Evolutionary conservation across 2,113 vertebrate genomes (phyloP).

Genomic region (Cynoglossus semilaevis): DNA sequence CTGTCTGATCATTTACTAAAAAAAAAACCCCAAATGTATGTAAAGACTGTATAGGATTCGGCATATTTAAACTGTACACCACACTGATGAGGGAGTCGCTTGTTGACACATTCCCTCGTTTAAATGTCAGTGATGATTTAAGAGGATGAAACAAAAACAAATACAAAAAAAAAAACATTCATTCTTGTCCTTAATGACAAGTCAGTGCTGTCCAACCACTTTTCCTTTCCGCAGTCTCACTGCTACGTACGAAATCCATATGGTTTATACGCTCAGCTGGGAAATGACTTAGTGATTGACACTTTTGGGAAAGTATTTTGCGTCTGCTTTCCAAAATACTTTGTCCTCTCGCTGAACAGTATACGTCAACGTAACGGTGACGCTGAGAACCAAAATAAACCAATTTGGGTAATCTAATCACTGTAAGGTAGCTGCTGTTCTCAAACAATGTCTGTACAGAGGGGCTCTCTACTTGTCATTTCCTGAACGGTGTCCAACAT

Average conservation of each 20-base stretch:
- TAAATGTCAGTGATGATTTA: conserved; percentile 26
- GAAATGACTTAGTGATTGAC: conserved; percentile 47
- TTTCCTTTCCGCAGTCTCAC: conserved; percentile 6
- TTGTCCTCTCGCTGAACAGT: conserved; percentile 36
- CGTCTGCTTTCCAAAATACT: conserved; percentile 30
- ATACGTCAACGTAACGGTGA: conserved; percentile 51
- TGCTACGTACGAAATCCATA: conserved; percentile 11
- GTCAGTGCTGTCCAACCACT: conserved; percentile 6
- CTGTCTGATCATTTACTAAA: conserved; percentile 20
- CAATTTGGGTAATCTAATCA: conserved; percentile 62
- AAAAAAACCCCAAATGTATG: conserved; percentile 49
- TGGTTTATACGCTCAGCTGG: conserved; percentile 23
- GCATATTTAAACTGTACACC: conserved; percentile 14
- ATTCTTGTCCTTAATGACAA: conserved; percentile 1
- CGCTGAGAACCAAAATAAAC: conserved; percentile 67
- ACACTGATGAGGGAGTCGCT: conserved; percentile 13
- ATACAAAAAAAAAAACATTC: conserved; percentile 10
- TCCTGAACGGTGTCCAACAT: conserved; percentile 74
- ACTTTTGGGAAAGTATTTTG: conserved; percentile 43
- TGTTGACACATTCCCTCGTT: conserved; percentile 41
- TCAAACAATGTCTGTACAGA: conserved; percentile 61
- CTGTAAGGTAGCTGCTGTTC: conserved; percentile 71
- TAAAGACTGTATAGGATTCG: conserved; percentile 42
- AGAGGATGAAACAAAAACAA: not conserved
- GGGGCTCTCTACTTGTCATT: conserved; percentile 70